Evolutionary conservation across 2,113 vertebrate genomes (phyloP).

Genomic region (Erythrocercus mccallii): DNA sequence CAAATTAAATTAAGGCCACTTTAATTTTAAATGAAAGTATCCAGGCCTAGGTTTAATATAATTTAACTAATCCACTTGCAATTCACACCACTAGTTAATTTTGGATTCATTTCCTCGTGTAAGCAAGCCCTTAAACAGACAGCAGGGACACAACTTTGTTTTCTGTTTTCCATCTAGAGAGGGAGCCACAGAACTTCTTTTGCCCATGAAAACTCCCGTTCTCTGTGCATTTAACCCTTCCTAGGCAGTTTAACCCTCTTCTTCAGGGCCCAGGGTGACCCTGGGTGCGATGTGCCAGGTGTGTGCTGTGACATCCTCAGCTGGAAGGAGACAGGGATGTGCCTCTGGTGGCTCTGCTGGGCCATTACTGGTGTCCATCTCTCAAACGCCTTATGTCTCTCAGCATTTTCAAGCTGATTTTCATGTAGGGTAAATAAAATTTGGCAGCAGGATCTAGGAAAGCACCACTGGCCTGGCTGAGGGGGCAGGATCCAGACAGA

Average conservation of each 20-base stretch:
- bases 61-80: conserved; percentile 61
- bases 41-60: conserved; percentile 32
- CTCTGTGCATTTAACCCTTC: background rate
- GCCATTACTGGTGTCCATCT: background rate
- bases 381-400: background rate
- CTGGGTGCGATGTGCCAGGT: background rate
- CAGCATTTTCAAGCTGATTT: background rate
- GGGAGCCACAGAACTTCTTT: background rate
- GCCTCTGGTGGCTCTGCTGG: background rate
- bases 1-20: conserved; percentile 63
- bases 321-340: background rate
- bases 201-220: background rate
- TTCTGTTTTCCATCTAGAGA: conserved; percentile 4
- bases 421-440: background rate
- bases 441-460: background rate
- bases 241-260: background rate
- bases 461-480: background rate
- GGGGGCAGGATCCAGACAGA: background rate
- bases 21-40: conserved; percentile 56
- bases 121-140: background rate
- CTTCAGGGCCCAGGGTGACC: background rate
- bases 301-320: background rate
- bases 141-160: background rate
- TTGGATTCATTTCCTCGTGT: conserved; percentile 35
- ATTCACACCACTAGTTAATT: conserved; percentile 59